phyloP scores from a whole-genome alignment of 2,888 invertebrate species.

The Eustalomyia histrio region DNA sequence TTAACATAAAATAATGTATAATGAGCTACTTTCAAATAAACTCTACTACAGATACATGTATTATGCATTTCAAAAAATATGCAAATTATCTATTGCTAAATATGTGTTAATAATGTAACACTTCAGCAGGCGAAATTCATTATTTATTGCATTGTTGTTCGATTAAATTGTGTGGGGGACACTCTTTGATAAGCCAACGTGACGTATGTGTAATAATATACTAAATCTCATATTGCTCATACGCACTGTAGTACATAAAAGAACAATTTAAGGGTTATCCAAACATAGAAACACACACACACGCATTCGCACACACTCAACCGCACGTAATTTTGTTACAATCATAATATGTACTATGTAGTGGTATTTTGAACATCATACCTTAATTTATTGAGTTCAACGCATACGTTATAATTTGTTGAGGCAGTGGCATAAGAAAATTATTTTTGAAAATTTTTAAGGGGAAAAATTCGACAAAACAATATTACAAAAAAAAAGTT shows the following conservation, averaged over 20 bases:
- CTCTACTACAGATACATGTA: too few species aligned
- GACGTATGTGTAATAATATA: slow-evolving; percentile 38
- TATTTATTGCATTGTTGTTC: slow-evolving; percentile 44
- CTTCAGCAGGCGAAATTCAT: slow-evolving; percentile 42
- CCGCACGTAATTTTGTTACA: slow-evolving; percentile 17
- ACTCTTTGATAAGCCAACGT: slow-evolving; percentile 35
- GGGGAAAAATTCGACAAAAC: neutral
- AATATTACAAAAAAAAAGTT: too few species aligned
- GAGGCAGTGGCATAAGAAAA: slow-evolving; percentile 46
- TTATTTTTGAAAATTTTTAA: neutral
- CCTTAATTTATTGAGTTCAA: slow-evolving; percentile 48
- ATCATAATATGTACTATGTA: slow-evolving; percentile 25
- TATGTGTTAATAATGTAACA: slow-evolving; percentile 55
- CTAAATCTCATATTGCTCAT: slow-evolving; percentile 16
- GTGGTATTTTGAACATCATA: slow-evolving; percentile 39
- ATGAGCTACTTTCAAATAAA: too few species aligned
- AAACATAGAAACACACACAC: slow-evolving; percentile 1
- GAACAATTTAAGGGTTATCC: slow-evolving; percentile 13
- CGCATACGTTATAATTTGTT: slow-evolving; percentile 21
- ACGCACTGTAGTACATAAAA: slow-evolving; percentile 27
- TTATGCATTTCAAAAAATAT: neutral
- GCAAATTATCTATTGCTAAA: slow-evolving; percentile 50
- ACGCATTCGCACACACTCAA: slow-evolving; percentile 1
- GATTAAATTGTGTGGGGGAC: slow-evolving; percentile 18
- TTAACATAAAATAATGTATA: too few species aligned